Conservation (phyloP, 2,113 vertebrate species). For the Myocastor coypus region DNA sequence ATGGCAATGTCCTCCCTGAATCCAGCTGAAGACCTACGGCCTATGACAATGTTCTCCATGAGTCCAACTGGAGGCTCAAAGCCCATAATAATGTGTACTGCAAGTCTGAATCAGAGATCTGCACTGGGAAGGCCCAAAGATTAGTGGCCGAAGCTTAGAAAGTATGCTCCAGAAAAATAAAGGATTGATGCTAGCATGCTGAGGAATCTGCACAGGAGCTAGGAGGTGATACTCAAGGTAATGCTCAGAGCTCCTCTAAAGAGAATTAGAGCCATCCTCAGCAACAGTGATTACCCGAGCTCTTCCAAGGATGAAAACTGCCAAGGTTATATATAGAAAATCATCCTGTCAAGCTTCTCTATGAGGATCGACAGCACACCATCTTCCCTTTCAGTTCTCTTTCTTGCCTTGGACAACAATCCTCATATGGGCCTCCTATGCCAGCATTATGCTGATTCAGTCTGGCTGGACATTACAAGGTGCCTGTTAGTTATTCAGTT, state of each 20-base stretch:
- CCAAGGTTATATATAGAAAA: neutral
- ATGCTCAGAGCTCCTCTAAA: neutral
- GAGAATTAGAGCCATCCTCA: neutral
- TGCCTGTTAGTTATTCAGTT: neutral
- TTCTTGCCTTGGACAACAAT: neutral
- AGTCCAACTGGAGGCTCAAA: neutral
- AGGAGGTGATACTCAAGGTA: neutral
- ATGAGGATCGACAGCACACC: neutral
- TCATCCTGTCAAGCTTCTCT: neutral
- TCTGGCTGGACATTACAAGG: neutral
- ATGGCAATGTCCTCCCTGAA: neutral
- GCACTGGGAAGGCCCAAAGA: neutral
- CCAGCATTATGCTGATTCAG: neutral
- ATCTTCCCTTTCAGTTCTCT: neutral
- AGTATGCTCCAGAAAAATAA: neutral
- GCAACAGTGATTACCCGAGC: neutral
- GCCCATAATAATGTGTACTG: neutral
- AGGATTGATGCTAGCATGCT: neutral
- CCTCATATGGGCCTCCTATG: neutral
- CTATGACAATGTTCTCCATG: neutral
- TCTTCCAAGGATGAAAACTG: neutral
- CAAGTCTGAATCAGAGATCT: neutral
- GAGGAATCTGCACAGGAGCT: neutral
- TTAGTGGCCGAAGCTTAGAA: neutral
- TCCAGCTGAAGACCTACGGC: neutral